Conservation (phyloP, 2,888 invertebrate species). For the Axea sp. region DNA sequence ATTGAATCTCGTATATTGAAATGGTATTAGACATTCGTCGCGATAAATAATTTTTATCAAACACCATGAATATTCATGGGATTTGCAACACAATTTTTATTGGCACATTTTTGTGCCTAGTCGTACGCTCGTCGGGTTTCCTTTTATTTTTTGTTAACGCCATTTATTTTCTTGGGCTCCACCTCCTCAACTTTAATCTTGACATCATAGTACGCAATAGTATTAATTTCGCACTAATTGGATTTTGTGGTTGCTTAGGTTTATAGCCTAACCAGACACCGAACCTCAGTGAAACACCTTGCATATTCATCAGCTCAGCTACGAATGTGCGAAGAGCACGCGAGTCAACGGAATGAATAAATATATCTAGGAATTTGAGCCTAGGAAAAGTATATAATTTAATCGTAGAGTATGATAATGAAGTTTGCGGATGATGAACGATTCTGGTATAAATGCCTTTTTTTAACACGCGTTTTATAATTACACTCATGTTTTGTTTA, state of each 20-base stretch:
- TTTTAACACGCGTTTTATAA: too few relatives aligned
- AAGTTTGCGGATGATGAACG: too few relatives aligned
- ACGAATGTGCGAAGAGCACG: conserved; percentile 48
- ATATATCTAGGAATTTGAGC: conserved; percentile 18
- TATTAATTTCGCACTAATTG: conserved; percentile 77
- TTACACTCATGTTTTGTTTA: too few relatives aligned
- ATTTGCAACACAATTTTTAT: conserved; percentile 30
- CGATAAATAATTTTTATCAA: conserved; percentile 46
- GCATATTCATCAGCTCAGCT: conserved; percentile 72
- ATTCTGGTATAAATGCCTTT: too few relatives aligned
- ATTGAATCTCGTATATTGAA: conserved; percentile 13
- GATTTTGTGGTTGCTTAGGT: conserved; percentile 77
- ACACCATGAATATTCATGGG: conserved; percentile 38
- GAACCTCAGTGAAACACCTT: conserved; percentile 62
- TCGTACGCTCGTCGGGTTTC: background rate
- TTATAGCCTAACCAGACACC: conserved; percentile 70
- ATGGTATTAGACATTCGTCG: conserved; percentile 9
- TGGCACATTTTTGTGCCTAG: conserved; percentile 35
- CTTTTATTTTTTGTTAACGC: conserved; percentile 57
- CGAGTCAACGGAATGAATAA: conserved; percentile 36
- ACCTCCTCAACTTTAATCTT: conserved; percentile 54
- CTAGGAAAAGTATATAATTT: conserved; percentile 15
- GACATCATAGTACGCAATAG: conserved; percentile 62
- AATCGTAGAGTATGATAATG: background rate
- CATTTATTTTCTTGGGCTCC: conserved; percentile 55